phyloP scores from a whole-genome alignment of 2,113 vertebrate genomes.

The Neogobius melanostomus region DNA sequence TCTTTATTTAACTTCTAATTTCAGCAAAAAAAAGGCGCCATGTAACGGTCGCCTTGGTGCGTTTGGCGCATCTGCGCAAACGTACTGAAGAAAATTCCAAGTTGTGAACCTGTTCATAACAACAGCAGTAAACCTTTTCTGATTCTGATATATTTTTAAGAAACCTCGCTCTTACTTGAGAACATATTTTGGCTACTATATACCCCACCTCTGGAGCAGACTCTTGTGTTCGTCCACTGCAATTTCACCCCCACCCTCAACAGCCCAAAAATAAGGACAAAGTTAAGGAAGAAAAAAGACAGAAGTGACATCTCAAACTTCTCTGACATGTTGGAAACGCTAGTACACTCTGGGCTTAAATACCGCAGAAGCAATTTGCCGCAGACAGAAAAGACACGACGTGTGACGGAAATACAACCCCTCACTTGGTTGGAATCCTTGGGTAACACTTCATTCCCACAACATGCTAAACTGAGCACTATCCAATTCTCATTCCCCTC shows the following conservation, averaged over 20 bases:
- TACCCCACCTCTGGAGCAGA: not conserved
- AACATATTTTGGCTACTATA: no score
- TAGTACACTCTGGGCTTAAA: slow-evolving; percentile 44
- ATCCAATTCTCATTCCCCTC: slow-evolving; percentile 20
- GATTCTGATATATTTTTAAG: no score
- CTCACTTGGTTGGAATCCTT: slow-evolving; percentile 41
- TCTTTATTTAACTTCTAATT: no score
- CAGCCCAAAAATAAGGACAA: slow-evolving; percentile 18
- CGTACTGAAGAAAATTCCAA: no score
- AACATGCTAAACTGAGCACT: slow-evolving; percentile 49
- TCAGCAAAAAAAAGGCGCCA: no score
- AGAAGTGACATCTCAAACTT: slow-evolving; percentile 60
- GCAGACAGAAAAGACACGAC: slow-evolving; percentile 44
- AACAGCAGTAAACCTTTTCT: no score
- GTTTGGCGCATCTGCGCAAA: no score
- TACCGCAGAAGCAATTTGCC: slow-evolving; percentile 57
- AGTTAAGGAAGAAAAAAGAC: slow-evolving; percentile 9
- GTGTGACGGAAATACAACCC: slow-evolving; percentile 38
- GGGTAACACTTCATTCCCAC: slow-evolving; percentile 46
- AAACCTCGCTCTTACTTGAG: no score
- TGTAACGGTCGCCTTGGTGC: no score
- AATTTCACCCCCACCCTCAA: slow-evolving; percentile 48
- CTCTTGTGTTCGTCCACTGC: slow-evolving; percentile 40
- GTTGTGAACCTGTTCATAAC: no score
- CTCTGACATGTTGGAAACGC: slow-evolving; percentile 47